Conservation (phyloP, 64 coral and sea anemone genomes). For the Astreopora myriophthalma region DNA sequence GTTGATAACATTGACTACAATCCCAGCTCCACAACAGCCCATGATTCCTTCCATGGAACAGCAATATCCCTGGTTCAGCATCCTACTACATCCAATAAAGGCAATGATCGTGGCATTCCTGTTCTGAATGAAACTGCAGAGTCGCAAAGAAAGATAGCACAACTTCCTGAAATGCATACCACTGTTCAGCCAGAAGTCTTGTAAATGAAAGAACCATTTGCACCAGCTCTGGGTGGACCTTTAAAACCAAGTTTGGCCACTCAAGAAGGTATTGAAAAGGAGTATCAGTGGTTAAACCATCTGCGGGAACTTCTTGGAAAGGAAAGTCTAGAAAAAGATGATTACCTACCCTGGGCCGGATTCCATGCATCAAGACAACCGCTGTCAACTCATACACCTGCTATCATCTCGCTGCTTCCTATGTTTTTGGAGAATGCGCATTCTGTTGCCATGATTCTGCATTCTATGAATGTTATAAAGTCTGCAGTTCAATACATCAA, state of each 20-base stretch:
- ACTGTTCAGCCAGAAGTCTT: constrained; percentile 17
- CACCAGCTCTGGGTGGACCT: background rate
- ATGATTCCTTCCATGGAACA: constrained; percentile 52
- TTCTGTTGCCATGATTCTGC: constrained; percentile 50
- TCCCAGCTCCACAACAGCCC: constrained; percentile 38
- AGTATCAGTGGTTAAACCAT: constrained; percentile 28
- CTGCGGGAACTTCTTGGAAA: background rate
- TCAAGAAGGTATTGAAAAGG: background rate
- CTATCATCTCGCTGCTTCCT: constrained; percentile 49
- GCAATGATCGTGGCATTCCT: background rate
- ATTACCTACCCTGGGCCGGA: constrained; percentile 37
- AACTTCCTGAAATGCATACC: constrained; percentile 5
- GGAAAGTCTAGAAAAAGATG: background rate
- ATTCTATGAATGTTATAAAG: constrained; percentile 58
- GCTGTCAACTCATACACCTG: background rate
- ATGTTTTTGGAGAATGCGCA: constrained; percentile 49
- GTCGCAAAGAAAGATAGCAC: background rate
- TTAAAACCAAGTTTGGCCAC: background rate
- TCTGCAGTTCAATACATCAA: constrained; percentile 9
- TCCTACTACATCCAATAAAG: background rate
- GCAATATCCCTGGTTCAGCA: constrained; percentile 40
- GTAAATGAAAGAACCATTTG: background rate
- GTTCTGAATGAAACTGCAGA: background rate
- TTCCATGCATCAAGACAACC: constrained; percentile 10
- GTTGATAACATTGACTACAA: constrained; percentile 65